Evolutionary conservation across 2,113 vertebrate species (phyloP).

Genomic region (Dicaeum eximium): DNA sequence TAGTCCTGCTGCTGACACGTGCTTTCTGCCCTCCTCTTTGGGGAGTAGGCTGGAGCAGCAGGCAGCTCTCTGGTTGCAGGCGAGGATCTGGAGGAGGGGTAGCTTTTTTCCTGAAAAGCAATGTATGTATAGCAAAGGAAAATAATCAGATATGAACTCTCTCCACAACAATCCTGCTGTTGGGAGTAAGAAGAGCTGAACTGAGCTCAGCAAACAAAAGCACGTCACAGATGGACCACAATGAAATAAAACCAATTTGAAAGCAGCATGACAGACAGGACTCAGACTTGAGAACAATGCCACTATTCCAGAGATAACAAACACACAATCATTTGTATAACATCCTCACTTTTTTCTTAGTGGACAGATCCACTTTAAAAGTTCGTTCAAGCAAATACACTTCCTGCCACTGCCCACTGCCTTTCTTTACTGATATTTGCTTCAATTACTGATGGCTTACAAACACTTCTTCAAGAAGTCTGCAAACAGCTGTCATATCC

Average conservation of each 20-base stretch:
- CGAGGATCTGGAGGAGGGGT: conserved; percentile 81
- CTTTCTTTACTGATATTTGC: not conserved
- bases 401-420: not conserved
- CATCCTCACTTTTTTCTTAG: not conserved
- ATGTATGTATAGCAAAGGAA: not conserved
- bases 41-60: conserved; percentile 86
- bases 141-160: not conserved
- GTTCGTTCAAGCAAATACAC: not conserved
- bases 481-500: not conserved
- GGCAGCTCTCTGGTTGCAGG: conserved; percentile 89
- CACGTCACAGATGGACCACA: not conserved
- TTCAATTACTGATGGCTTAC: not conserved
- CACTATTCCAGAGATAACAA: not conserved
- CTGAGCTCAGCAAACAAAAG: not conserved
- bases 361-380: not conserved
- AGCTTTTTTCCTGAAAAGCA: conserved; percentile 56
- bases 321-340: not conserved
- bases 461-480: not conserved
- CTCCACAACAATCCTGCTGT: not conserved
- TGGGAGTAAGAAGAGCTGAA: not conserved
- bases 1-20: conserved; percentile 84
- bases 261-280: rapidly evolving
- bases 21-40: conserved; percentile 85
- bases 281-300: not conserved
- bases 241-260: not conserved